A percentile compares a stretch with the other conserved stretches of the same genome.
These are phyloP conservation scores for Pachliopta kotzebuea DNA, from an alignment of 2,888 invertebrate species.

Conservation along the genomic window DNA sequence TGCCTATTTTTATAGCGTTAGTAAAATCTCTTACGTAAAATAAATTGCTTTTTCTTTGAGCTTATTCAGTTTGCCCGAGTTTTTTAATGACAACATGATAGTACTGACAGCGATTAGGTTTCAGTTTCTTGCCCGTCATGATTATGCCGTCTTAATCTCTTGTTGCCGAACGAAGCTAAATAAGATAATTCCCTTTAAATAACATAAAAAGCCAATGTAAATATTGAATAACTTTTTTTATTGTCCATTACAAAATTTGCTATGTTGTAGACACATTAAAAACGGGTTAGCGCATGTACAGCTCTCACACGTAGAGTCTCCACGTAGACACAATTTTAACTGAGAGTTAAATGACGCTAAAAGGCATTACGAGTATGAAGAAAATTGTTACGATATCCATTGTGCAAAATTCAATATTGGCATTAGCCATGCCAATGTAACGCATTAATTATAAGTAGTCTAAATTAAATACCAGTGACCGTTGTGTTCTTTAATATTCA, in stretches of 20 bases:
- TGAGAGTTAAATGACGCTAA: not conserved
- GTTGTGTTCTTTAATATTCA: not conserved
- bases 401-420: too few relatives aligned
- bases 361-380: not conserved
- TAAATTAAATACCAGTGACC: not conserved
- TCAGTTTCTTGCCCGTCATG: conserved; percentile 2
- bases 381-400: not conserved
- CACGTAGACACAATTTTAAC: not conserved
- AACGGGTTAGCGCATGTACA: not conserved
- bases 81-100: conserved; percentile 1
- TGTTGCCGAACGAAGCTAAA: not conserved
- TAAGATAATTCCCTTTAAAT: too few relatives aligned
- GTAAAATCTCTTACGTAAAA: not conserved
- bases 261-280: not conserved
- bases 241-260: not conserved
- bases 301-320: not conserved
- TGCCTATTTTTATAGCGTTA: not conserved
- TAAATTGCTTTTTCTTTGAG: conserved; percentile 2
- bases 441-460: not conserved
- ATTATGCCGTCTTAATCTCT: not conserved
- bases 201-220: not conserved
- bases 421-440: not conserved
- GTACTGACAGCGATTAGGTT: conserved; percentile 3
- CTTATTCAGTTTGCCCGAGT: not conserved
- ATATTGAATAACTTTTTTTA: not conserved